Evolutionary conservation across 2,888 invertebrate genomes (phyloP).

Genomic region (Drosophila macrospina): DNA sequence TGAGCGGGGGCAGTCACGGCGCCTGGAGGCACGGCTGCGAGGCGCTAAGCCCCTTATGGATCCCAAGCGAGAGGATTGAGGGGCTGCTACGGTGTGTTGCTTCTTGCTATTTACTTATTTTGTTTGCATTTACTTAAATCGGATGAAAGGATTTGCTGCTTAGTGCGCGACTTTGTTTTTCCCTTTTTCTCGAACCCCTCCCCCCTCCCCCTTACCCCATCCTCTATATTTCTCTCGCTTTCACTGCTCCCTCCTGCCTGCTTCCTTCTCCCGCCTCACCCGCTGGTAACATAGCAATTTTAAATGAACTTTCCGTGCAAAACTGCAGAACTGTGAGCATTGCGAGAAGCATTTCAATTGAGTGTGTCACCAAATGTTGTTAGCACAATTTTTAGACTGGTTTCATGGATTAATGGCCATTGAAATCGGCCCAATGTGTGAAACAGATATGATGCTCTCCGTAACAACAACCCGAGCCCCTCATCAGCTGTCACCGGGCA

Average conservation of each 20-base stretch:
- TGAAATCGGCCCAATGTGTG: conserved; percentile 50
- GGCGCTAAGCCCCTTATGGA: conserved; percentile 56
- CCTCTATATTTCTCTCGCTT: background rate
- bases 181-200: background rate
- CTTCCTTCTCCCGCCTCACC: too few relatives aligned
- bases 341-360: conserved; percentile 59
- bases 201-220: background rate
- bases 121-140: conserved; percentile 80
- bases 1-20: background rate
- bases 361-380: conserved; percentile 50
- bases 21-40: conserved; percentile 31
- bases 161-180: conserved; percentile 75
- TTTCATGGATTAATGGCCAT: conserved; percentile 62
- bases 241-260: background rate
- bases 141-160: conserved; percentile 81
- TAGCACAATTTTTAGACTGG: conserved; percentile 31
- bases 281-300: too few relatives aligned
- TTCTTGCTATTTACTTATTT: conserved; percentile 81
- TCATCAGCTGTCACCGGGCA: conserved; percentile 59
- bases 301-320: conserved; percentile 61
- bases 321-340: conserved; percentile 49
- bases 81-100: conserved; percentile 58
- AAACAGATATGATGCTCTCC: conserved; percentile 57
- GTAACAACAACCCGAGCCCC: conserved; percentile 3
- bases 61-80: background rate